Conservation (phyloP, 2,113 vertebrate genomes). For the Serinus canaria region DNA sequence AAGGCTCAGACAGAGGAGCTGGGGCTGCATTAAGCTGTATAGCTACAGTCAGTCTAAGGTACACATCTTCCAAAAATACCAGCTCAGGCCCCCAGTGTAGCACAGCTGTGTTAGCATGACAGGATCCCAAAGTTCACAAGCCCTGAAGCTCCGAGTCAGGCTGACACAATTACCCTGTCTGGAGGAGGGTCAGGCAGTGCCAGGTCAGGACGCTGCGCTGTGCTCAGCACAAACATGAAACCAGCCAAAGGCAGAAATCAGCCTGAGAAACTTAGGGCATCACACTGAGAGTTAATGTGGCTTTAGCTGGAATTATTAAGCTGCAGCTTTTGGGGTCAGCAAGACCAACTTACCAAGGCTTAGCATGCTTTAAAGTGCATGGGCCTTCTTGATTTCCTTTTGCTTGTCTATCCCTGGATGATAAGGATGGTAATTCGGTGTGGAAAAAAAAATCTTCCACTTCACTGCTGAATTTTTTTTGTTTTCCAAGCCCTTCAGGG, state of each 20-base stretch:
- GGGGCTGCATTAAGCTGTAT: not conserved
- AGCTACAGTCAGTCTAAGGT: not conserved
- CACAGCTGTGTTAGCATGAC: not conserved
- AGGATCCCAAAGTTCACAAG: not conserved
- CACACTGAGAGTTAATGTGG: not conserved
- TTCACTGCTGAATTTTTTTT: not conserved
- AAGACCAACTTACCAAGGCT: not conserved
- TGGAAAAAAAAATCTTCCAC: not conserved
- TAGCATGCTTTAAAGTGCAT: not conserved
- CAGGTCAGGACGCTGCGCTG: not conserved
- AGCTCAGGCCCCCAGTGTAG: not conserved
- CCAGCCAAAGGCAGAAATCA: not conserved
- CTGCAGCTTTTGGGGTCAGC: not conserved
- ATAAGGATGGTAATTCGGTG: not conserved
- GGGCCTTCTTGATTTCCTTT: not conserved
- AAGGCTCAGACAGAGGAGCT: not conserved
- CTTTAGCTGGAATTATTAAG: not conserved
- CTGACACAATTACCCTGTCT: not conserved
- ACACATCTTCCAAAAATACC: not conserved
- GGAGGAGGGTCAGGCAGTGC: not conserved
- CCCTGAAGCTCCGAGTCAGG: not conserved
- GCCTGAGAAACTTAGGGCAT: not conserved
- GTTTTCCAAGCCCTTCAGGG: not conserved
- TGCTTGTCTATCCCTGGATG: accelerated
- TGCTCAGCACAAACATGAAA: not conserved